Conservation (phyloP, 35 echinoderm and acorn worm species). For the Nesometra sesokonis region DNA sequence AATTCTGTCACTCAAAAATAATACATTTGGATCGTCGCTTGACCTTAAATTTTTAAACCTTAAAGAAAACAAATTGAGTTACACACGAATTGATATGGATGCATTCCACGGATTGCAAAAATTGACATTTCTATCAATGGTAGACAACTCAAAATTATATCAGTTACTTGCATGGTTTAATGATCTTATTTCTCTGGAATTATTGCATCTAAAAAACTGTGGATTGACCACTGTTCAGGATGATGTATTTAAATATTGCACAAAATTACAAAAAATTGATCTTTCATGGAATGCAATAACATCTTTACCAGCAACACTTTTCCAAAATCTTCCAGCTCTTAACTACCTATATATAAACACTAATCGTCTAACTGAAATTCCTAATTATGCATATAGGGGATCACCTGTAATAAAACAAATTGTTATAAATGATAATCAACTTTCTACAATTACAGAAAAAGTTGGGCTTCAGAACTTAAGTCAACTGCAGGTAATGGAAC, state of each 20-base stretch:
- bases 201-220: neutral
- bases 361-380: neutral
- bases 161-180: neutral
- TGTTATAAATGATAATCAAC: neutral
- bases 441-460: neutral
- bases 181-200: neutral
- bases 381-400: neutral
- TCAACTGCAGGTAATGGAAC: neutral
- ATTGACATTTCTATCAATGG: neutral
- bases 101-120: neutral
- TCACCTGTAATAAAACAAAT: neutral
- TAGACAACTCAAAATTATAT: neutral
- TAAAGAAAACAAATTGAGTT: neutral
- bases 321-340: neutral
- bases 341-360: neutral
- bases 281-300: neutral
- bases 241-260: constrained; percentile 7
- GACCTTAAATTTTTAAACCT: neutral
- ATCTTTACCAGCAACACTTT: neutral
- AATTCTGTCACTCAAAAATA: neutral
- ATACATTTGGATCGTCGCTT: neutral
- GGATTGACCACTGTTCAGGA: neutral
- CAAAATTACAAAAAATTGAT: neutral
- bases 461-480: neutral
- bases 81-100: neutral